Evolutionary conservation across 2,113 vertebrate genomes (phyloP).

Genomic region (Diadophis punctatus): DNA sequence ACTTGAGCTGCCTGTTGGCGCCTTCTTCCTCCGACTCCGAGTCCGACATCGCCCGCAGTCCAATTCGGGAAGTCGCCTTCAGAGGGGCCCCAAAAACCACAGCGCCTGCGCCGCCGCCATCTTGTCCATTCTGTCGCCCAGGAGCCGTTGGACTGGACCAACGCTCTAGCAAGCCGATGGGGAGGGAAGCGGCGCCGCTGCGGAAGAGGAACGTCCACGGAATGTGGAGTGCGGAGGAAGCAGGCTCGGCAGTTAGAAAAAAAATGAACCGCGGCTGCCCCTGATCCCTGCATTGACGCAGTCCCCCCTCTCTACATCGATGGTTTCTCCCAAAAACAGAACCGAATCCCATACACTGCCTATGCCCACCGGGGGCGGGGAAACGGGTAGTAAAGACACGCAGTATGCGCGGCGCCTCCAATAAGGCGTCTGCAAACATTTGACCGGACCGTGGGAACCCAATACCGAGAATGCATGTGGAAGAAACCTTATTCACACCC

Average conservation of each 20-base stretch:
- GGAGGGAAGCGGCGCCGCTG: background rate
- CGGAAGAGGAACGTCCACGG: background rate
- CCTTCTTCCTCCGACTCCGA: constrained; percentile 95
- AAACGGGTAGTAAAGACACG: constrained; percentile 34
- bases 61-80: background rate
- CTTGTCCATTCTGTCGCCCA: constrained; percentile 60
- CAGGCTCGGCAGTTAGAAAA: no score
- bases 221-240: background rate
- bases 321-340: background rate
- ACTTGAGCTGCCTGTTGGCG: constrained; percentile 91
- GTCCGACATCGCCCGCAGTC: constrained; percentile 82
- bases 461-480: background rate
- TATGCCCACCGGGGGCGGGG: constrained; percentile 64
- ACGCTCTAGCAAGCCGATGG: accelerated
- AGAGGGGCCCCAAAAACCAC: accelerated
- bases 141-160: constrained; percentile 37
- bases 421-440: background rate
- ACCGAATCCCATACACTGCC: background rate
- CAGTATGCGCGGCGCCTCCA: background rate
- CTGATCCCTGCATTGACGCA: accelerated
- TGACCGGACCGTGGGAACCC: background rate
- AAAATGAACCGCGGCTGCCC: background rate
- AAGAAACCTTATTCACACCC: background rate
- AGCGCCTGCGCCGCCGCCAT: constrained; percentile 60
- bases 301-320: accelerated